A percentile compares a stretch with the other conserved stretches of the same genome.
Conservation (phyloP, 2,113 vertebrate genomes). For the Gallinago undulata region DNA sequence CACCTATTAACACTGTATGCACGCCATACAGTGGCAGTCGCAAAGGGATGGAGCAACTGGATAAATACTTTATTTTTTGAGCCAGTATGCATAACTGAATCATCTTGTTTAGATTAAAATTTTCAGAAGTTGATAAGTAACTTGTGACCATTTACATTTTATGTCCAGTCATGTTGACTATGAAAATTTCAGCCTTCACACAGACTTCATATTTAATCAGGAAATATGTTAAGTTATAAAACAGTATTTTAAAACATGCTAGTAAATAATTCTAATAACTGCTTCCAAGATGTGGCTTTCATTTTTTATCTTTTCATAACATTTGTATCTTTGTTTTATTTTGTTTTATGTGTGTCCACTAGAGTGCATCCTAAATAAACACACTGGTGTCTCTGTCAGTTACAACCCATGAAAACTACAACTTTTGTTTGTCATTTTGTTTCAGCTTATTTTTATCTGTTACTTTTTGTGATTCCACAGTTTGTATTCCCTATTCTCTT, state of each 20-base stretch:
- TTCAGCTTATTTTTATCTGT: not conserved
- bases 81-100: not conserved
- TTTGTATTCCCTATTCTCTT: not conserved
- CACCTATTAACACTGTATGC: not conserved
- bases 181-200: not conserved
- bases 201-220: not conserved
- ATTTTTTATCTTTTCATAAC: not conserved
- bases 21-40: not conserved
- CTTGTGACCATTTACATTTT: not conserved
- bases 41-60: not conserved
- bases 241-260: not conserved
- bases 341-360: conserved; percentile 24
- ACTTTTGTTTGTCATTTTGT: not conserved
- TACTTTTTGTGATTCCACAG: not conserved
- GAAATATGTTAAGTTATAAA: not conserved
- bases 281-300: not conserved
- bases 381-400: not conserved
- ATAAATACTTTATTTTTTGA: not conserved
- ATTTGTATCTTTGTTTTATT: not conserved
- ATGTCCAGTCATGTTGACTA: not conserved
- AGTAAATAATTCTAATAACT: not conserved
- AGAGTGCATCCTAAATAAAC: conserved; percentile 58
- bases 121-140: not conserved
- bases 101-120: not conserved
- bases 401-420: not conserved